A percentile compares a stretch with the other conserved stretches of the same genome.
phyloP scores from a whole-genome alignment of 2,797 vertebrate genomes.

The Epinephelus malabaricus region DNA sequence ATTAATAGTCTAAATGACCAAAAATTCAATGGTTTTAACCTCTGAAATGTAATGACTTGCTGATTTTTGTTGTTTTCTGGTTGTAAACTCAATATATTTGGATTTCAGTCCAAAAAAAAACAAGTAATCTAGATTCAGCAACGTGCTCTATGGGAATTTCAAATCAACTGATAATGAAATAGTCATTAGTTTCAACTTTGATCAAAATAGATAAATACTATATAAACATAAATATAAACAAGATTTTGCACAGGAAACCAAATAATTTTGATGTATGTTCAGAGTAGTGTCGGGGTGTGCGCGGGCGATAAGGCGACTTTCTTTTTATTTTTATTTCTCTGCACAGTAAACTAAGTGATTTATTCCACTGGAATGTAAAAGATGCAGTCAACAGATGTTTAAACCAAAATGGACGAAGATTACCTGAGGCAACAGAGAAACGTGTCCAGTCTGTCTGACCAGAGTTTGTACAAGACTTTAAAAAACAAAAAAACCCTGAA shows the following conservation, averaged over 20 bases:
- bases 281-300: conserved; percentile 38
- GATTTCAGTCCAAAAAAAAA: not conserved
- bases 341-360: conserved; percentile 42
- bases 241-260: not conserved
- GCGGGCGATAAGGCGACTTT: conserved; percentile 30
- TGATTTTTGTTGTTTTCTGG: not conserved
- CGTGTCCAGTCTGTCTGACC: conserved; percentile 71
- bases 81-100: not conserved
- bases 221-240: too few relatives aligned
- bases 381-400: conserved; percentile 63
- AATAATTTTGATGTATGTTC: not conserved
- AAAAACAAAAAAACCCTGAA: conserved; percentile 57
- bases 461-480: conserved; percentile 56
- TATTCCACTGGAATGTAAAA: conserved; percentile 47
- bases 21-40: not conserved
- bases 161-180: not conserved
- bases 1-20: not conserved
- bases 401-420: conserved; percentile 51
- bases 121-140: not conserved
- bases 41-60: not conserved
- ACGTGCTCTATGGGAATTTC: not conserved
- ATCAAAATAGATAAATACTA: not conserved
- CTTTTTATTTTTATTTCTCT: conserved; percentile 23
- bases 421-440: conserved; percentile 59
- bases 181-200: not conserved